Evolutionary conservation across 2,797 vertebrate species (phyloP).

Genomic region (Eulemur albifrons): DNA sequence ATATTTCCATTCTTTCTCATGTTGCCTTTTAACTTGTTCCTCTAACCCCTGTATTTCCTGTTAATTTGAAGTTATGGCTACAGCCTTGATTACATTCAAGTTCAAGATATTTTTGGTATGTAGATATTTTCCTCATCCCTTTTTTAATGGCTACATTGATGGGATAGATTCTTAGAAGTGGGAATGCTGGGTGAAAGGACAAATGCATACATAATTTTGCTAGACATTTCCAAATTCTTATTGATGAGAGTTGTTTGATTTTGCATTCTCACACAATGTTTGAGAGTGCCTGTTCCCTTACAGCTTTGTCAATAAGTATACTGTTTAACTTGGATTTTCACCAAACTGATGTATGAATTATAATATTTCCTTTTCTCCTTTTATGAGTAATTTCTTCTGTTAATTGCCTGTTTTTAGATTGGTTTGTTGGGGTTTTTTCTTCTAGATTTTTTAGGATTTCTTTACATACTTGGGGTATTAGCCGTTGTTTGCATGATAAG

Average conservation of each 20-base stretch:
- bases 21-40: not conserved
- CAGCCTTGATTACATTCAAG: not conserved
- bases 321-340: not conserved
- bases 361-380: not conserved
- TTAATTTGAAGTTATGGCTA: not conserved
- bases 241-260: not conserved
- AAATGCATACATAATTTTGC: not conserved
- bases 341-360: not conserved
- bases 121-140: not conserved
- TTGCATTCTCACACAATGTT: not conserved
- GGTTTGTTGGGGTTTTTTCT: not conserved
- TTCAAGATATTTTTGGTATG: not conserved
- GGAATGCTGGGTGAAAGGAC: not conserved
- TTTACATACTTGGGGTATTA: not conserved
- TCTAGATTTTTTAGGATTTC: conserved; percentile 13
- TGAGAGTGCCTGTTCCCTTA: not conserved
- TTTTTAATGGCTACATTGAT: not conserved
- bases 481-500: not conserved
- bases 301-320: not conserved
- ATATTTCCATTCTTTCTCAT: not conserved
- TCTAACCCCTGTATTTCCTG: not conserved
- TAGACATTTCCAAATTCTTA: not conserved
- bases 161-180: not conserved
- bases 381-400: not conserved
- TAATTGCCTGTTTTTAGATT: not conserved